Evolutionary conservation across 1,140 invertebrate genomes (phyloP).

Genomic region (Eufriesea mexicana): DNA sequence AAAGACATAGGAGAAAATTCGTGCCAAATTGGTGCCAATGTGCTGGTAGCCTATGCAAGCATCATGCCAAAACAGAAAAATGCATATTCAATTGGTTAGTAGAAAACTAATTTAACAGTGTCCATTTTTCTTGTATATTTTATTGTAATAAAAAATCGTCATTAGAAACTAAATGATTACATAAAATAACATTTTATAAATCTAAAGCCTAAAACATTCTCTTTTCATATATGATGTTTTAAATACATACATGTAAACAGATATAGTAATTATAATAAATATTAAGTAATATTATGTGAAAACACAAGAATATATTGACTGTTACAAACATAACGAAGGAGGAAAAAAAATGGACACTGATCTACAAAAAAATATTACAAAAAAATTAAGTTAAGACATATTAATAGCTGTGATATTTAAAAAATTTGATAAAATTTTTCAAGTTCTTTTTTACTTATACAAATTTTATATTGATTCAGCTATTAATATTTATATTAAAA

Average conservation of each 20-base stretch:
- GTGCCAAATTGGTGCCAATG: conserved; percentile 80
- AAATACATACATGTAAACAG: too few relatives aligned
- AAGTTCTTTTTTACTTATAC: background rate
- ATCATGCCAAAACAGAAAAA: conserved; percentile 79
- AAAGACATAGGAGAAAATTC: conserved; percentile 63
- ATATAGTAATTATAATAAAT: background rate
- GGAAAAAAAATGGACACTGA: conserved; percentile 72
- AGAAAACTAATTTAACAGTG: conserved; percentile 69
- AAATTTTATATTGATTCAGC: conserved; percentile 35
- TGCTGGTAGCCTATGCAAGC: conserved; percentile 80
- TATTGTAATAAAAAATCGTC: background rate
- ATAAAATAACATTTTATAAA: background rate
- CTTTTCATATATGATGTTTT: background rate
- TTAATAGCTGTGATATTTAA: conserved; percentile 30
- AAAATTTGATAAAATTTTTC: conserved; percentile 14
- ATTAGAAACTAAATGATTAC: background rate
- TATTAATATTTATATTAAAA: conserved; percentile 53
- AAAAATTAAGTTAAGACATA: conserved; percentile 43
- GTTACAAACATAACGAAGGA: background rate
- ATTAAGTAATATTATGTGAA: background rate
- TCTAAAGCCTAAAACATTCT: background rate
- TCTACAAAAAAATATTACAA: conserved; percentile 38
- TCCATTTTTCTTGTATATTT: conserved; percentile 66
- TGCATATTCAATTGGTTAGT: conserved; percentile 77
- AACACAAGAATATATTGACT: background rate